Conservation (phyloP, 2,888 invertebrate genomes). For the Xylota segnis region DNA sequence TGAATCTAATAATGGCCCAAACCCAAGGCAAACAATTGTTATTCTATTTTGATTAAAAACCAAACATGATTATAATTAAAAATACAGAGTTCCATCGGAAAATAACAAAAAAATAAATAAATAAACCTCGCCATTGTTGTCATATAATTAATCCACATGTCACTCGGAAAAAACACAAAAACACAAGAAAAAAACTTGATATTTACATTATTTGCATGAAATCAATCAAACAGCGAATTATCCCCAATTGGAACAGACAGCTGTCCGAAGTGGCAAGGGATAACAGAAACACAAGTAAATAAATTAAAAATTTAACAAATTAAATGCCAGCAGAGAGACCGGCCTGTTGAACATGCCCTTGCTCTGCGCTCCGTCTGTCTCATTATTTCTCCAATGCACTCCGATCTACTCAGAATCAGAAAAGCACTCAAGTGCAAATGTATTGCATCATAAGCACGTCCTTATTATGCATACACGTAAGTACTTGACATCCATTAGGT, state of each 20-base stretch:
- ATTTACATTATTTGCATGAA: slow-evolving; percentile 35
- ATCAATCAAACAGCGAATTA: slow-evolving; percentile 33
- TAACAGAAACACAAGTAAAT: background rate
- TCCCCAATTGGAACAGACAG: slow-evolving; percentile 15
- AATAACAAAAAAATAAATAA: background rate
- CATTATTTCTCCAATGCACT: slow-evolving; percentile 14
- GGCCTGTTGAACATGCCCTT: slow-evolving; percentile 32
- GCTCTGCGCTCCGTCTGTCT: background rate
- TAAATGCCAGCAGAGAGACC: background rate
- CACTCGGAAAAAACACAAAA: background rate
- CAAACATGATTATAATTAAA: slow-evolving; percentile 11
- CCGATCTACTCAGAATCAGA: background rate
- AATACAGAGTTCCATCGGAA: background rate
- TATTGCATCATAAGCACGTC: slow-evolving; percentile 44
- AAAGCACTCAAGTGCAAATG: slow-evolving; percentile 38
- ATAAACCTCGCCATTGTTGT: background rate
- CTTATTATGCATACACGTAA: slow-evolving; percentile 48
- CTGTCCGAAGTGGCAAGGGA: slow-evolving; percentile 13
- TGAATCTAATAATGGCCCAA: background rate
- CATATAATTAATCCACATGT: slow-evolving; percentile 27
- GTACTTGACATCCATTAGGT: slow-evolving; percentile 58
- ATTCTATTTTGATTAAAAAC: slow-evolving; percentile 32
- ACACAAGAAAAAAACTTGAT: background rate
- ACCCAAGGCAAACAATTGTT: slow-evolving; percentile 6
- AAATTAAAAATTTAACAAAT: background rate